Base-by-base conservation (phyloP, 1,140 invertebrate genomes). In the Thaumatotibia leucotreta region DNA sequence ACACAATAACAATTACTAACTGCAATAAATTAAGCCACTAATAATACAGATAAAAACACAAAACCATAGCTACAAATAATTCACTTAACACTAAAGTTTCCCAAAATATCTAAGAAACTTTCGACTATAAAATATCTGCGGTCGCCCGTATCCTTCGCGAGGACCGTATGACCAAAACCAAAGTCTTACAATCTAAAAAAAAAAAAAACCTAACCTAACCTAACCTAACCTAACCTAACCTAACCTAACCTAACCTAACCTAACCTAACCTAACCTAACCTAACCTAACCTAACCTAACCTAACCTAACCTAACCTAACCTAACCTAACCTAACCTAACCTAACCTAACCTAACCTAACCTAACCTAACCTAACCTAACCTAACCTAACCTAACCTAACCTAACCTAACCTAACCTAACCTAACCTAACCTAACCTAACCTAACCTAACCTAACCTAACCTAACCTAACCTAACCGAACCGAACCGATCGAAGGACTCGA, bases 281-380 rank as follows among this genome's bases (percentile, higher is more conserved):
- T 50, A 73, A 73, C 72, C 72, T 68, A 73, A 73, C 72, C 72
- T 68, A 73, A 73, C 72, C 72, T 64, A 73, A 73, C 70, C 70
- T 67, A 71, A 71, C 65, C 65, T 65, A 71, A 67, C 69, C 66
- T 63, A 71, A 67, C 69, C 69, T 71, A 71, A 71, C 69, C 69
- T 65, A 67, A 69, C 68, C 70, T 17, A 45, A 62, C 61, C 61
- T 22, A 62, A 62, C 61, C 61, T 62, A 5, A 32, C 31, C 31
- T 9, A 5, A 32, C 31, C 31, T 9, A 32, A 32, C 31, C 54
- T 58, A 63, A 71, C 65, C 65, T 64, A 71, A 67, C 65, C 65
- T 62, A 71, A 70, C 65, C 69, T 65, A 67, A 67, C 65, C 65
- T 62, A 71, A 67, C 65, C 69, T 63, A 63, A 58, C 63, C 58